Evolutionary conservation across 2,113 vertebrate genomes (phyloP).

Genomic region (Corapipo altera): DNA sequence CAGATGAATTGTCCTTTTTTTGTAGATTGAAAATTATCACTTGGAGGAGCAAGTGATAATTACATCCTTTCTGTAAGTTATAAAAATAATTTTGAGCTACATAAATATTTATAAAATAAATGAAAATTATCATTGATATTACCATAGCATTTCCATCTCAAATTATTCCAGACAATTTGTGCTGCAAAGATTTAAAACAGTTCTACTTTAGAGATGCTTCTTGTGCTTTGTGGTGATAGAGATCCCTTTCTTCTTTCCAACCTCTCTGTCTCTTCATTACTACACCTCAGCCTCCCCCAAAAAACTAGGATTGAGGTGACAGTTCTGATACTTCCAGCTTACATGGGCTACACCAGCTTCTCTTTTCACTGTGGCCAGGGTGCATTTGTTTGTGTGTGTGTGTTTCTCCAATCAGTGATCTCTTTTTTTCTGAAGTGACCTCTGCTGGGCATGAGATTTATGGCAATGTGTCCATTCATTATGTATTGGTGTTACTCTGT

Average conservation of each 20-base stretch:
- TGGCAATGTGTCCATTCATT: constrained; percentile 12
- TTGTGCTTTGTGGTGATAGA: background rate
- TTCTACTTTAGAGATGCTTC: background rate
- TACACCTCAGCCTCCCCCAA: background rate
- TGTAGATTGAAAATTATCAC: background rate
- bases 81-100: background rate
- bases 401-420: background rate
- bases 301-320: background rate
- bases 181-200: background rate
- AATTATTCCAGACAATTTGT: background rate
- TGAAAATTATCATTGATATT: background rate
- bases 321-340: background rate
- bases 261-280: background rate
- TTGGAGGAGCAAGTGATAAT: background rate
- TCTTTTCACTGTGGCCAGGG: background rate
- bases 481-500: background rate
- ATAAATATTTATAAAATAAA: background rate
- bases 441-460: background rate
- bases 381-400: background rate
- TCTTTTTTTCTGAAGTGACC: constrained; percentile 25
- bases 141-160: background rate
- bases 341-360: background rate
- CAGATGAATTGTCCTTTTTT: background rate
- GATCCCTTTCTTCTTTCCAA: background rate
- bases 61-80: background rate